These are phyloP conservation scores for Girardia tigrina DNA, from an alignment of 2,888 invertebrate genomes.

Conservation along the genomic window DNA sequence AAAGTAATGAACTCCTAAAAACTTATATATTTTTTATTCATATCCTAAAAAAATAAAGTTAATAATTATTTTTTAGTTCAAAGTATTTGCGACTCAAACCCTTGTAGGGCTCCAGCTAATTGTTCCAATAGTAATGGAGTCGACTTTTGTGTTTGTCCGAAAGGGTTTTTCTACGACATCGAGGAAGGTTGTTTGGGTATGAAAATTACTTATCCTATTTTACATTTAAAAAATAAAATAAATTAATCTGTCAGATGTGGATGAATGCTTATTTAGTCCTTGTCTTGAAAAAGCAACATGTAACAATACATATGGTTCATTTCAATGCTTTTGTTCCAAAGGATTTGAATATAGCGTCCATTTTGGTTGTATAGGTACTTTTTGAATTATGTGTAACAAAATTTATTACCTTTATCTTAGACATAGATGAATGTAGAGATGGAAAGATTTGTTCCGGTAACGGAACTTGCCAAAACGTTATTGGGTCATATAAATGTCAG, in stretches of 20 bases:
- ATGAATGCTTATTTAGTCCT: background rate
- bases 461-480: background rate
- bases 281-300: background rate
- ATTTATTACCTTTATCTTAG: background rate
- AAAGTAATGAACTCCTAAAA: too few relatives aligned
- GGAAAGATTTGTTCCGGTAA: background rate
- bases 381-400: background rate
- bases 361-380: background rate
- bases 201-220: background rate
- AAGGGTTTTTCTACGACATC: background rate
- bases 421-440: conserved; percentile 3
- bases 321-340: conserved; percentile 20
- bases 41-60: too few relatives aligned
- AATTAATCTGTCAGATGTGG: background rate
- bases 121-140: background rate
- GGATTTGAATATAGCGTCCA: conserved; percentile 10
- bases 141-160: conserved; percentile 21
- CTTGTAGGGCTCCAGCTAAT: background rate
- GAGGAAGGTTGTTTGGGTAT: conserved; percentile 9
- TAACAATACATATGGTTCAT: background rate
- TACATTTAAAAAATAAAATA: background rate
- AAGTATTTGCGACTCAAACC: background rate
- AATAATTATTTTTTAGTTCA: background rate
- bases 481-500: background rate
- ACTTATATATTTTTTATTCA: too few relatives aligned